These are phyloP conservation scores for Trinectes maculatus DNA, from an alignment of 2,113 vertebrate species.

Conservation along the genomic window DNA sequence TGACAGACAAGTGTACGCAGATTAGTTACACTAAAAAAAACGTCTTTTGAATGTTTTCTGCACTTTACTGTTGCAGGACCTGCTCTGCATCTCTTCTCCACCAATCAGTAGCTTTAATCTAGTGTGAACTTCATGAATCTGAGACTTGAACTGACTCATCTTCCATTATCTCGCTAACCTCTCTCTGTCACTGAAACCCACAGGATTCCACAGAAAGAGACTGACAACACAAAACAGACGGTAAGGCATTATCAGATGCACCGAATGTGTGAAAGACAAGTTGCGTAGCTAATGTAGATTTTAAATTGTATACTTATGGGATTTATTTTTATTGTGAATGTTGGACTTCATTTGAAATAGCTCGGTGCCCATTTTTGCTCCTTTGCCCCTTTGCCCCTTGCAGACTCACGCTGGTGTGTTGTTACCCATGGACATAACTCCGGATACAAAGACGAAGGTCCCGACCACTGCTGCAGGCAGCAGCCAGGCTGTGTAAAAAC, in stretches of 20 bases:
- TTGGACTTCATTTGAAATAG: no score
- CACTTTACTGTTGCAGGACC: no score
- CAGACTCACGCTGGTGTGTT: constrained; percentile 83
- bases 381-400: background rate
- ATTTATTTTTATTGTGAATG: no score
- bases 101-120: constrained; percentile 56
- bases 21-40: constrained; percentile 14
- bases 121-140: constrained; percentile 19
- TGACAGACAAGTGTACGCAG: constrained; percentile 28
- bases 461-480: constrained; percentile 83
- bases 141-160: background rate
- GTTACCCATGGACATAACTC: constrained; percentile 79
- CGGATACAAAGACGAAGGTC: constrained; percentile 83
- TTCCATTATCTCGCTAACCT: background rate
- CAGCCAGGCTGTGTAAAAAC: constrained; percentile 86
- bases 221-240: constrained; percentile 3
- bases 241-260: background rate
- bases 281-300: no score
- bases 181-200: constrained; percentile 4
- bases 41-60: background rate
- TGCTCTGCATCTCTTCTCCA: background rate
- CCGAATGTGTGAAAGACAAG: no score
- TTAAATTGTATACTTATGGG: no score
- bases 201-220: constrained; percentile 45
- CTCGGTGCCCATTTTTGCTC: no score